Base-by-base conservation (phyloP, 92 coral and sea anemone species). In the Diadumene lineata region DNA sequence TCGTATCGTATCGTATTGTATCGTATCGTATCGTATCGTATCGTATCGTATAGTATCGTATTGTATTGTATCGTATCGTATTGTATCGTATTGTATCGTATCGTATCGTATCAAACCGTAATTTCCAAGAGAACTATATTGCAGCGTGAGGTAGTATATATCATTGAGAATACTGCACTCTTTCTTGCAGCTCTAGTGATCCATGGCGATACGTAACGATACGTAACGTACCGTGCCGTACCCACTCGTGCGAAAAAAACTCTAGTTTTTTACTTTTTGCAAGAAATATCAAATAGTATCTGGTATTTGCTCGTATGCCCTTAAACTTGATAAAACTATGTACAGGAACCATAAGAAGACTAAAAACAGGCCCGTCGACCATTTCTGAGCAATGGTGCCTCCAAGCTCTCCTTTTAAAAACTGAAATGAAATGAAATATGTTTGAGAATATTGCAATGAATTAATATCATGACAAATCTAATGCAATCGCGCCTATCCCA, bases 371-470 rank as follows among this genome's bases (percentile, higher is more conserved):
- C 92, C 90, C 17, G 93, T 84, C 13, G 58, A 17, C 65, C 81
- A 82, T 64, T 91, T 91, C 18, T 87, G 73, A 60, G 66, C 23
- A 10, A 73, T n/a, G 17, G 97, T 80, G 11, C 97, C 97, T 21
- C 97, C 97, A 53, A 91, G 90, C 64, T 91, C 97, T 10, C 97
- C 97, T 75, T 84, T 84, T 69, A 84, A 69, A 30, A 91, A 64
- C 97, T 91, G 34, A 13, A 76, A 28, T 7, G 61, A 21, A n/a
- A n/a, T n/a, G 28, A 28, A 3, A 32, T 18, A 75, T 43, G 31
- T 29, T 28, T 46, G 10, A 1, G 19, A 23, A 19, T 46, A 69
- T 24, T 38, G 60, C 21, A 18, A 38, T n/a, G n/a, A n/a, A n/a
- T n/a, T n/a, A n/a, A n/a, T n/a, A n/a, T n/a, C n/a, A n/a, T n/a